A percentile compares a stretch with the other conserved stretches of the same genome.
These are phyloP conservation scores for Arrhopalites spinosus DNA, from an alignment of 2,888 invertebrate genomes.

Conservation along the genomic window DNA sequence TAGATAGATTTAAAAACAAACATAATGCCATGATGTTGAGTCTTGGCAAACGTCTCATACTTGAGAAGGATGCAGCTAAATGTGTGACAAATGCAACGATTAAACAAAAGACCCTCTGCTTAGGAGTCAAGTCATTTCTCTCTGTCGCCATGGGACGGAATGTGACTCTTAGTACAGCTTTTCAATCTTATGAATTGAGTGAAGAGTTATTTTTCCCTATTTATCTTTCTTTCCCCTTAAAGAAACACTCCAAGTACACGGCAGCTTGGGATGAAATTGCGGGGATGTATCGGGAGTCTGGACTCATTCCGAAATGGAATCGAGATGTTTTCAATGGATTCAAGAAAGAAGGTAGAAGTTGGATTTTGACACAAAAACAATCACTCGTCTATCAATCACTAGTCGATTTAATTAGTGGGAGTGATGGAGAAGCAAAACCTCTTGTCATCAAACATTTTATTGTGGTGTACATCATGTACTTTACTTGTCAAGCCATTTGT, in stretches of 20 bases:
- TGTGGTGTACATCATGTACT: conserved; percentile 1
- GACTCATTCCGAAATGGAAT: conserved; percentile 7
- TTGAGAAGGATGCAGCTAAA: conserved; percentile 16
- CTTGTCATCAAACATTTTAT: conserved; percentile 20
- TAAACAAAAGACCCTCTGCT: conserved; percentile 6
- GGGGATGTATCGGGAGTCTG: conserved; percentile 14
- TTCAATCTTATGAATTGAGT: conserved; percentile 20
- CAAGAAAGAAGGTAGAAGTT: conserved; percentile 7
- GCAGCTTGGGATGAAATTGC: conserved; percentile 21
- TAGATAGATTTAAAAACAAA: conserved; percentile 19
- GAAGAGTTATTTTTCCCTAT: conserved; percentile 28
- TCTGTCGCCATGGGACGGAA: conserved; percentile 15
- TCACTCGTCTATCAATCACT: background rate
- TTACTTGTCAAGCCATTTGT: background rate
- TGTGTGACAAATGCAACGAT: conserved; percentile 24
- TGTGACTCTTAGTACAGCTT: conserved; percentile 21
- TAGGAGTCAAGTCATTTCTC: conserved; percentile 21
- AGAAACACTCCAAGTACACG: conserved; percentile 11
- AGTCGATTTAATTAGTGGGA: background rate
- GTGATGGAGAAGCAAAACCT: conserved; percentile 1
- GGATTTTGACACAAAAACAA: conserved; percentile 6
- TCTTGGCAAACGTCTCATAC: background rate
- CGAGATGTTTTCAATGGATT: conserved; percentile 13
- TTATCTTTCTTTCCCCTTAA: conserved; percentile 26
- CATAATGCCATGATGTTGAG: conserved; percentile 25